phyloP scores from a whole-genome alignment of 2,888 invertebrate genomes.

The Lamproptera curius region DNA sequence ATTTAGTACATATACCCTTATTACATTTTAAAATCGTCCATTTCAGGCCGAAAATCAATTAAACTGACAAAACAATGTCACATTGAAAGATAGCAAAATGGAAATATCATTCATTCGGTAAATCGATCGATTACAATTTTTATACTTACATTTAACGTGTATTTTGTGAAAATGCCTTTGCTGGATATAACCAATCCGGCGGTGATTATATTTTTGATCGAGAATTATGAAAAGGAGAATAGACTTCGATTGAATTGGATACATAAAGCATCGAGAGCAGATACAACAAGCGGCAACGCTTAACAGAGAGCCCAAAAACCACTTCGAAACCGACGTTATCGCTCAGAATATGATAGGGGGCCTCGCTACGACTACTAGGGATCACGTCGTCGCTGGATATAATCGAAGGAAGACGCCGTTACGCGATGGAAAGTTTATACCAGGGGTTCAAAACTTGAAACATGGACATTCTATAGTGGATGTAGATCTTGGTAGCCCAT shows the following conservation, averaged over 20 bases:
- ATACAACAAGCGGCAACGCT: slow-evolving; percentile 45
- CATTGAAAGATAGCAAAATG: slow-evolving; percentile 11
- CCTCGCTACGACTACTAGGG: slow-evolving; percentile 41
- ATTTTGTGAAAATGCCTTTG: slow-evolving; percentile 37
- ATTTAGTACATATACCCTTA: slow-evolving; percentile 20
- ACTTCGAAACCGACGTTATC: slow-evolving; percentile 43
- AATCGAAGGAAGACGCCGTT: slow-evolving; percentile 37
- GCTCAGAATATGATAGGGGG: slow-evolving; percentile 42
- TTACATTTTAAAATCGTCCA: slow-evolving; percentile 29
- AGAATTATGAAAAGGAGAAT: slow-evolving; percentile 48
- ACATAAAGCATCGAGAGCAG: slow-evolving; percentile 34
- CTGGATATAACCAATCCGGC: slow-evolving; percentile 45
- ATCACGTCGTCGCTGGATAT: slow-evolving; percentile 36
- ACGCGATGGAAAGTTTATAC: slow-evolving; percentile 38
- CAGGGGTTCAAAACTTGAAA: slow-evolving; percentile 35
- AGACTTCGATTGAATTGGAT: slow-evolving; percentile 46
- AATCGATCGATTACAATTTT: neutral
- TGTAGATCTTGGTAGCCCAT: slow-evolving; percentile 41
- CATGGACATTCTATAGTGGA: slow-evolving; percentile 41
- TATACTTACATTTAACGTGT: slow-evolving; percentile 15
- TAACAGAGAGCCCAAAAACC: slow-evolving; percentile 40
- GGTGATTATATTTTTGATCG: slow-evolving; percentile 44
- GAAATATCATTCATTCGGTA: neutral
- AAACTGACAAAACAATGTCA: slow-evolving; percentile 14
- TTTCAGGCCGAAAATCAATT: slow-evolving; percentile 21